Percentiles rank a stretch among this genome's conserved stretches.
phyloP scores from a whole-genome alignment of 2,113 vertebrate species.

The Damaliscus lunatus region DNA sequence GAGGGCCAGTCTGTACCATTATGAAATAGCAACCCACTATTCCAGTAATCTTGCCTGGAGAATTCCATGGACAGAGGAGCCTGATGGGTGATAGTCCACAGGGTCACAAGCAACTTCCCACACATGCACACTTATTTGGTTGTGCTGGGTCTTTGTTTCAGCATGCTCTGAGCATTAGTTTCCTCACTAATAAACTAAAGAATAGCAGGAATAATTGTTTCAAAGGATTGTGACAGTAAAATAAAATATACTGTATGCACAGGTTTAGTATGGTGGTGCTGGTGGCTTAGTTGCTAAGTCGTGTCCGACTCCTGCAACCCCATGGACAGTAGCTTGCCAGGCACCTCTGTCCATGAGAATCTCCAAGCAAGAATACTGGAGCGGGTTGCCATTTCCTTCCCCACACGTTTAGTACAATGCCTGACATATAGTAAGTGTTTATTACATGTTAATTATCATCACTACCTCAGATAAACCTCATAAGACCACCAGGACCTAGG shows the following conservation, averaged over 20 bases:
- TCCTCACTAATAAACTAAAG: not conserved
- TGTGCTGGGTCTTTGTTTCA: not conserved
- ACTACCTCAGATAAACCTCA: not conserved
- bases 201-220: not conserved
- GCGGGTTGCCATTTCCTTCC: not conserved
- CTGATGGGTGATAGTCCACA: not conserved
- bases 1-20: not conserved
- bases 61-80: not conserved
- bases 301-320: not conserved
- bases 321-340: not conserved
- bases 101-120: not conserved
- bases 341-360: not conserved
- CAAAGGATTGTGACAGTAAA: not conserved
- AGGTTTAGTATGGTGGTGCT: not conserved
- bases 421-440: not conserved
- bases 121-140: not conserved
- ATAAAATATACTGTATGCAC: not conserved
- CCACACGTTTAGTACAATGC: not conserved
- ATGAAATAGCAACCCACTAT: not conserved
- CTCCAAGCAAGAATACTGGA: not conserved
- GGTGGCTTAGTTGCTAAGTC: not conserved
- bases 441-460: not conserved
- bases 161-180: not conserved
- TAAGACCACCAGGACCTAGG: not conserved
- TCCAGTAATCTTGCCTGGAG: not conserved